These are phyloP conservation scores for Saguinus midas DNA, from an alignment of 2,113 vertebrate genomes.

Conservation along the genomic window DNA sequence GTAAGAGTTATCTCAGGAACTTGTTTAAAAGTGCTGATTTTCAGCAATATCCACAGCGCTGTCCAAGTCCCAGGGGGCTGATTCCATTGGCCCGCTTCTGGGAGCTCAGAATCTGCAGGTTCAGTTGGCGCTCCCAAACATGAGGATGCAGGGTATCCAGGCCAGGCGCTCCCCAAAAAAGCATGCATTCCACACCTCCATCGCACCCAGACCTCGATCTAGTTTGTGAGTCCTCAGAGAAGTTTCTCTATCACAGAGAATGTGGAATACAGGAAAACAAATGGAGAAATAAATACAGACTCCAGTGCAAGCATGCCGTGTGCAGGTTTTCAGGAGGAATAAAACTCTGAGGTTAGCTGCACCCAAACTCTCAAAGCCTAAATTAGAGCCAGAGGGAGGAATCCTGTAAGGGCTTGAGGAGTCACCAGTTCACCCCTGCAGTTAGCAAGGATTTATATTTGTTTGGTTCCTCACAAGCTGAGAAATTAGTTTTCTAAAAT, in stretches of 20 bases:
- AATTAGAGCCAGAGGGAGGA: background rate
- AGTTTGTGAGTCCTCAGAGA: background rate
- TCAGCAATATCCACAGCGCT: background rate
- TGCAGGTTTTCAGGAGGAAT: background rate
- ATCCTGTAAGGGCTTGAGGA: too few relatives aligned
- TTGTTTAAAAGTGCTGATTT: background rate
- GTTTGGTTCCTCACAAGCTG: background rate
- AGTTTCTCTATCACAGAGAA: background rate
- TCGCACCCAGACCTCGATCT: background rate
- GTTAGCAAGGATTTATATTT: background rate
- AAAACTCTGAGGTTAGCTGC: background rate
- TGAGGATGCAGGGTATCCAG: background rate
- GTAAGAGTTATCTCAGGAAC: background rate
- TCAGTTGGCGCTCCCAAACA: background rate
- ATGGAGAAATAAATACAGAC: background rate
- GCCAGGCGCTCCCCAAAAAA: background rate
- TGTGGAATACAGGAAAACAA: background rate
- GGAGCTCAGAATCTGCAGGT: background rate
- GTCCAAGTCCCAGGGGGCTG: background rate
- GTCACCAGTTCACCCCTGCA: background rate
- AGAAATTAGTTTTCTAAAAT: background rate
- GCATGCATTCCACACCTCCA: background rate
- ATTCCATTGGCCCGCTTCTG: background rate
- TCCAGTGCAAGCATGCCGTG: background rate
- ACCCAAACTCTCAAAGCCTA: background rate